Conservation (phyloP, 2,113 vertebrate species). For the Panthera tigris region DNA sequence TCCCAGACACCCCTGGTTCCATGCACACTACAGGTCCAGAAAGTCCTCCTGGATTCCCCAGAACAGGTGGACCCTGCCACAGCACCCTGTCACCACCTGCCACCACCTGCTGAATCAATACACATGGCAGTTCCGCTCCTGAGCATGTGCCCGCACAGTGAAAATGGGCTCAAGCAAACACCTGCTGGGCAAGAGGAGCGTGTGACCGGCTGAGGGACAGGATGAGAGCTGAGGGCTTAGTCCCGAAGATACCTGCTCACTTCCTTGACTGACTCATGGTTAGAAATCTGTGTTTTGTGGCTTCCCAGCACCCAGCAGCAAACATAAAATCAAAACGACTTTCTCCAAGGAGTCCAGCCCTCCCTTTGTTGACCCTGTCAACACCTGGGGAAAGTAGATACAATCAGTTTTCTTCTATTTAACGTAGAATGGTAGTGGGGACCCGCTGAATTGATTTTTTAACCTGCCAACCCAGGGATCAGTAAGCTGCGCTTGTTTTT, state of each 20-base stretch:
- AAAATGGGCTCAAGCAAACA: background rate
- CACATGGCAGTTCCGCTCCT: too few relatives aligned
- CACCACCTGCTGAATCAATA: background rate
- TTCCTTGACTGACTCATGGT: background rate
- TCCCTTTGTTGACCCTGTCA: background rate
- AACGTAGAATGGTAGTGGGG: background rate
- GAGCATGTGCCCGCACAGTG: fast-evolving
- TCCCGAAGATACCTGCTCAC: background rate
- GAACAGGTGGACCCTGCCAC: background rate
- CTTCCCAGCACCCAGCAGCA: background rate
- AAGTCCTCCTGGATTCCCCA: background rate
- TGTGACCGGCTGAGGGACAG: background rate
- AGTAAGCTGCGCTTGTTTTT: background rate
- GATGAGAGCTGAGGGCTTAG: background rate
- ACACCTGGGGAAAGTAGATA: too few relatives aligned
- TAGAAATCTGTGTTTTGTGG: background rate
- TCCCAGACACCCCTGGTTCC: background rate
- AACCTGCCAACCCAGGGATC: background rate
- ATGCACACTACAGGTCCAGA: background rate
- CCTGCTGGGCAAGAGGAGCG: background rate
- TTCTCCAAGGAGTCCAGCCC: background rate
- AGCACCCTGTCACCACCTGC: background rate
- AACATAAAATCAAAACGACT: background rate
- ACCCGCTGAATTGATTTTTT: background rate
- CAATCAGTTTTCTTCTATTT: background rate